Evolutionary conservation across 2,888 invertebrate genomes (phyloP), one percentile per base, ranked within the genome.

Genomic region (Phalera bucephala): DNA sequence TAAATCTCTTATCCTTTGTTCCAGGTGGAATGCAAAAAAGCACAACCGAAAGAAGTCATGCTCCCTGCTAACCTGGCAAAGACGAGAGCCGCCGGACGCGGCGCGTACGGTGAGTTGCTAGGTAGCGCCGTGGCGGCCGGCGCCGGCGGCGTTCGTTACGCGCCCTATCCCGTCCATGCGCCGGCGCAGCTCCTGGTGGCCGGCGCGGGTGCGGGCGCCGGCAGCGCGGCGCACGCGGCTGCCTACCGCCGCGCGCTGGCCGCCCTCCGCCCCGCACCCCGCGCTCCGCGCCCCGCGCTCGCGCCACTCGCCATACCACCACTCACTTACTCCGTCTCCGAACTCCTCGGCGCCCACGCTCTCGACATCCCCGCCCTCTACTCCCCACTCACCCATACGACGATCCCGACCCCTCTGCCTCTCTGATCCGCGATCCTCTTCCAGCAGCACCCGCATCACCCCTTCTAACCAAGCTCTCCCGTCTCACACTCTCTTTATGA

Each of bases 21-120:
- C 25, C 92, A 99, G 99, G 99, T 99, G 92, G 99, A 99, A 93
- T 99, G 99, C 93, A 99, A 99, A 94, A 99, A 99, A 91, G 99
- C 99, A 79, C 99, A 99, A 91, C 99, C 99, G 56, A 99, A 99
- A 93, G 99, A 99, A 93, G 99, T 99, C 74, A 99, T 99, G 99
- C 94, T 99, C 80, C 99, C 99, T 73, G 96, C 97, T 68, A 97
- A 97, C 90, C 91, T 97, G 92, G 97, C 97, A 77, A 97, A 97
- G 93, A 97, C 97, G 91, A 94, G 97, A 86, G 97, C 97, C 84
- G 96, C 97, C 73, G 96, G 96, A 71, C 95, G 97, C 91, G 96
- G 97, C 91, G 96, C 97, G 92, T 97, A 97, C 94, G 97, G 97
- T 97, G 97, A 97, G 97, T 97, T 96, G 93, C 94, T 96, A 93